phyloP scores from a whole-genome alignment of 2,113 vertebrate genomes.

The Mastomys natalensis region DNA sequence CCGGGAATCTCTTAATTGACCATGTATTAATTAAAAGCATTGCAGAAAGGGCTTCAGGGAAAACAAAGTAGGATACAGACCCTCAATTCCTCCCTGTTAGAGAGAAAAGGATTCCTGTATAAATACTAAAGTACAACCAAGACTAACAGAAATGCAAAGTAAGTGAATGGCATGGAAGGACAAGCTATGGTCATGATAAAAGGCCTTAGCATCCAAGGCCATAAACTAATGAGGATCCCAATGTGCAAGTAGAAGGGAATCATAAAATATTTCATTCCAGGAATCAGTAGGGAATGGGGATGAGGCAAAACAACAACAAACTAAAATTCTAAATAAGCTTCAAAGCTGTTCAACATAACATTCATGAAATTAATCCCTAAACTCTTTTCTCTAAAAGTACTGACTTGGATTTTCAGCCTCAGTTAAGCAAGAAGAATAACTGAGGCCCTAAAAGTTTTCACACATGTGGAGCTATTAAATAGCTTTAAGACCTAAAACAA shows the following conservation, averaged over 20 bases:
- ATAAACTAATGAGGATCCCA: not conserved
- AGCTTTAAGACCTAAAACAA: not conserved
- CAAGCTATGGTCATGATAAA: not conserved
- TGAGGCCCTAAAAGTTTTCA: not conserved
- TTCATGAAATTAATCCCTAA: conserved; percentile 16
- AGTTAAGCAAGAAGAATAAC: not conserved
- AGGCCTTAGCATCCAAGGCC: not conserved
- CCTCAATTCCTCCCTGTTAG: not conserved
- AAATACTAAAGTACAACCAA: not conserved
- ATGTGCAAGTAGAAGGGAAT: not conserved
- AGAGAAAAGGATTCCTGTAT: not conserved
- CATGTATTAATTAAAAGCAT: not conserved
- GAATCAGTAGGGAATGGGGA: not conserved
- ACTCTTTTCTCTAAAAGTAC: not conserved
- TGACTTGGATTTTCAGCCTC: not conserved
- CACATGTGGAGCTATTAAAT: not conserved
- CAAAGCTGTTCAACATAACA: not conserved
- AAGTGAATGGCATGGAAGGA: not conserved
- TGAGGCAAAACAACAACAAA: not conserved
- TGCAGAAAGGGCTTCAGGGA: not conserved
- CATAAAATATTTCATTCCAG: not conserved
- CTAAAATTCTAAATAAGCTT: not conserved
- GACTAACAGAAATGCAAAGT: not conserved
- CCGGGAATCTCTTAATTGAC: not conserved
- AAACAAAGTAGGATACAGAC: not conserved